Evolutionary conservation across 2,797 vertebrate species (phyloP).

Genomic region (Netta rufina): DNA sequence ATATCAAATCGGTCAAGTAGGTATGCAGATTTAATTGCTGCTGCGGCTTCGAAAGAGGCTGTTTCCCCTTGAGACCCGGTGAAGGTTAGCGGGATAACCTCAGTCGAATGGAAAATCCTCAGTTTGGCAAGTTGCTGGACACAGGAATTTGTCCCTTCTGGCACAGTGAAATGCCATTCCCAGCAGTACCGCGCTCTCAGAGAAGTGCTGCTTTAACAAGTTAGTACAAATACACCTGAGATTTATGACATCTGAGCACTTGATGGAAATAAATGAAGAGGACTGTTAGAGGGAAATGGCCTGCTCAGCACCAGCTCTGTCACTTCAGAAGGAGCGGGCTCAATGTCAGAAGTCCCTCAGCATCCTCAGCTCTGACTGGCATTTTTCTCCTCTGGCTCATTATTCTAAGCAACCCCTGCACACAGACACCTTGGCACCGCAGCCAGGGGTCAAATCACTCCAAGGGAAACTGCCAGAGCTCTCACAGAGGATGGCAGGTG

Average conservation of each 20-base stretch:
- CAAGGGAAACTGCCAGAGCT: neutral
- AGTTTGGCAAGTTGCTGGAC: neutral
- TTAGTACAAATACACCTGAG: conserved; percentile 7
- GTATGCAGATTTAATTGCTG: conserved; percentile 43
- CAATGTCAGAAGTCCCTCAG: neutral
- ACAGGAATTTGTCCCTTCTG: neutral
- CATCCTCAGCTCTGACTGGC: neutral
- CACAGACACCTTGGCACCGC: fast-evolving
- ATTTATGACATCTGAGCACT: neutral
- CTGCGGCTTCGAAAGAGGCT: conserved; percentile 8
- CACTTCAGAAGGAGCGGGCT: neutral
- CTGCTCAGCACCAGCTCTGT: neutral
- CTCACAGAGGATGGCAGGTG: fast-evolving
- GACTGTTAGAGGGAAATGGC: neutral
- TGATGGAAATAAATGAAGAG: neutral
- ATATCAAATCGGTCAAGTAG: conserved; percentile 35
- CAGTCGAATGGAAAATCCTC: conserved; percentile 25
- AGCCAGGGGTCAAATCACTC: neutral
- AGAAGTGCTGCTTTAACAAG: neutral
- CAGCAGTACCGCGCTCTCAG: neutral
- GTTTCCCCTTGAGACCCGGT: conserved; percentile 43
- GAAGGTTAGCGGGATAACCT: conserved; percentile 42
- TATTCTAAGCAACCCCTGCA: neutral
- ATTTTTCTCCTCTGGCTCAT: neutral
- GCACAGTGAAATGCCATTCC: neutral